These are phyloP conservation scores for Fundulus diaphanus DNA, from an alignment of 2,797 vertebrate species.

Conservation along the genomic window DNA sequence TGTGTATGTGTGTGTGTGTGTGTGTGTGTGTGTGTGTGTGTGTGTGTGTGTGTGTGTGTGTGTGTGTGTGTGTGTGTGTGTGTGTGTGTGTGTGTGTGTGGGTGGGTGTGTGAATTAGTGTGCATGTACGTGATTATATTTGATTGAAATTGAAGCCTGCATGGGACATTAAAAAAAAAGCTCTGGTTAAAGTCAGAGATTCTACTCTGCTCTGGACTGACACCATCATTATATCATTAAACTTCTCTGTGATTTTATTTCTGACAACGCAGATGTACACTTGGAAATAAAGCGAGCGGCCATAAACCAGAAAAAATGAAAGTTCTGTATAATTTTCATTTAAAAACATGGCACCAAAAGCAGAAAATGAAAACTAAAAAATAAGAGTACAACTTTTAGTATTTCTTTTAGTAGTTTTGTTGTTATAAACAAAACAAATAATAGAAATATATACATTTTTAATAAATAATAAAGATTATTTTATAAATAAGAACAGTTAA, in stretches of 20 bases:
- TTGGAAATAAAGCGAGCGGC: constrained; percentile 53
- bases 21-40: not conserved
- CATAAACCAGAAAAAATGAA: constrained; percentile 56
- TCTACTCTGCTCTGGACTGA: constrained; percentile 64
- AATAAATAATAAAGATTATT: not conserved
- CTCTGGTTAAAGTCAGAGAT: constrained; percentile 82
- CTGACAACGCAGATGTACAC: constrained; percentile 51
- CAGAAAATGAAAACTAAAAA: constrained; percentile 3
- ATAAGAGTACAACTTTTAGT: not conserved
- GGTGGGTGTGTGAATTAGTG: constrained; percentile 55
- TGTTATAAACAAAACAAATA: not conserved
- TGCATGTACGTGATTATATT: constrained; percentile 70
- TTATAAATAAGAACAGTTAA: not conserved
- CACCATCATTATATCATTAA: constrained; percentile 68
- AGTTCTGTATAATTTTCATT: constrained; percentile 23
- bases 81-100: not conserved
- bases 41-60: constrained; percentile 37
- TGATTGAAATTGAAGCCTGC: constrained; percentile 74
- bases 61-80: constrained; percentile 4
- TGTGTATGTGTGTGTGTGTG: no score
- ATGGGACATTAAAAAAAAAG: constrained; percentile 59
- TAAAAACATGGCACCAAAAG: constrained; percentile 24
- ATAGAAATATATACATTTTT: not conserved
- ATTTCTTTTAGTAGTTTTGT: not conserved
- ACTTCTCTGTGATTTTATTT: constrained; percentile 73